phyloP scores from a whole-genome alignment of 1,140 invertebrate genomes.

The Camponotus floridanus region DNA sequence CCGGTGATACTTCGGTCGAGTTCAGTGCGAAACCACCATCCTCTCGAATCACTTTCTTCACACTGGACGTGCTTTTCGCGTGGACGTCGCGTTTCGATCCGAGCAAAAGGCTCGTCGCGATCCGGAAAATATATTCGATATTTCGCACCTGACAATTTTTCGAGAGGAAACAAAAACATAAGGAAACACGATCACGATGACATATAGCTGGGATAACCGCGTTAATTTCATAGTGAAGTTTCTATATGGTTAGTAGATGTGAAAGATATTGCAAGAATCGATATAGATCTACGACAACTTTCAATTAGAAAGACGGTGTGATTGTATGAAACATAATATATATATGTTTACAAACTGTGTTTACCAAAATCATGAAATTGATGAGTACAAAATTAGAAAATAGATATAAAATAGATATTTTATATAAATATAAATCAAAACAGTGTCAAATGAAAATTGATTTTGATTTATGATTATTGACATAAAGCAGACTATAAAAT shows the following conservation, averaged over 20 bases:
- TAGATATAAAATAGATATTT: not conserved
- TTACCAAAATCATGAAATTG: not conserved
- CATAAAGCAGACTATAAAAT: not conserved
- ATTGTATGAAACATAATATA: not conserved
- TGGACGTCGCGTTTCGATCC: not conserved
- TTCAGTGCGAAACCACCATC: constrained; percentile 71
- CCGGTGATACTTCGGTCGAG: constrained; percentile 54
- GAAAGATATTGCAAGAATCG: constrained; percentile 20
- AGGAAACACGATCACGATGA: constrained; percentile 84
- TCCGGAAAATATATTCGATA: not conserved
- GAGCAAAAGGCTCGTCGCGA: not conserved
- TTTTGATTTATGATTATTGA: not conserved
- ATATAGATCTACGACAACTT: not conserved
- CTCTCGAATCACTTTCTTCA: constrained; percentile 64
- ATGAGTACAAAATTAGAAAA: not conserved
- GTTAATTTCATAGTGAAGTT: constrained; percentile 92
- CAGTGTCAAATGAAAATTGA: not conserved
- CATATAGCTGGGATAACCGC: constrained; percentile 93
- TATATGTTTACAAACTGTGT: not conserved
- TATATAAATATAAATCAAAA: not conserved
- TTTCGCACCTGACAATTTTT: too few species aligned
- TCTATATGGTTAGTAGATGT: constrained; percentile 90
- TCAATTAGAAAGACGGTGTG: not conserved
- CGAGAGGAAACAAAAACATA: not conserved
- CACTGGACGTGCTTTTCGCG: not conserved